A percentile compares a stretch with the other conserved stretches of the same genome.
Evolutionary conservation across 2,113 vertebrate genomes (phyloP).

Genomic region (Nicator chloris): DNA sequence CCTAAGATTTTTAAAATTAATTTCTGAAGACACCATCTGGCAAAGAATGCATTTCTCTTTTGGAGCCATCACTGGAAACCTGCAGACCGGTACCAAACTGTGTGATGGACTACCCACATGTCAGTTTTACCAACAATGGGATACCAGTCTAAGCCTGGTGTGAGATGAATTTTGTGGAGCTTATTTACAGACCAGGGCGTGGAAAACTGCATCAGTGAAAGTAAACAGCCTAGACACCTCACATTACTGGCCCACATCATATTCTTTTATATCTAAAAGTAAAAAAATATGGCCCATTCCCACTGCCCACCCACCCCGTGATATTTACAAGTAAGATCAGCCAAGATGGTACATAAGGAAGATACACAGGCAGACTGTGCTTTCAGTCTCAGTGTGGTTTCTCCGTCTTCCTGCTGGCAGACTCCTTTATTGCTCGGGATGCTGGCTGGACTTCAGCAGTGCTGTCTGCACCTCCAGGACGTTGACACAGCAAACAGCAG

Average conservation of each 20-base stretch:
- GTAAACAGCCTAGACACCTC: slow-evolving; percentile 68
- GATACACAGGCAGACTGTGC: slow-evolving; percentile 27
- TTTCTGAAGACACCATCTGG: neutral
- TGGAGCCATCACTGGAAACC: neutral
- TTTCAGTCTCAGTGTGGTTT: slow-evolving; percentile 19
- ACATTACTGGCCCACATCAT: slow-evolving; percentile 73
- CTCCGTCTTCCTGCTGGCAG: slow-evolving; percentile 12
- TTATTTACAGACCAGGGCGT: slow-evolving; percentile 55
- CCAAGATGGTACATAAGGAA: slow-evolving; percentile 35
- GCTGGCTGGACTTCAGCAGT: neutral
- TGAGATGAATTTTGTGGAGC: neutral
- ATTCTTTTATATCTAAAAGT: slow-evolving; percentile 67
- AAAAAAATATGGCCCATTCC: slow-evolving; percentile 72
- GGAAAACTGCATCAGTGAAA: slow-evolving; percentile 50
- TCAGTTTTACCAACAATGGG: neutral
- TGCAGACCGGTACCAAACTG: neutral
- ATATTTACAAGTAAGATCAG: slow-evolving; percentile 64
- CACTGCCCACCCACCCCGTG: neutral
- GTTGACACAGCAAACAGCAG: neutral
- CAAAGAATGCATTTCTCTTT: neutral
- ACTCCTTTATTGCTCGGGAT: slow-evolving; percentile 49
- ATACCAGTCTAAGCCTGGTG: slow-evolving; percentile 34
- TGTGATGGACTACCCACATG: neutral
- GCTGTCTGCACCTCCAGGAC: neutral
- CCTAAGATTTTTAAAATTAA: neutral